Conservation (phyloP, 2,888 invertebrate genomes). For the Gastrophysa polygoni region DNA sequence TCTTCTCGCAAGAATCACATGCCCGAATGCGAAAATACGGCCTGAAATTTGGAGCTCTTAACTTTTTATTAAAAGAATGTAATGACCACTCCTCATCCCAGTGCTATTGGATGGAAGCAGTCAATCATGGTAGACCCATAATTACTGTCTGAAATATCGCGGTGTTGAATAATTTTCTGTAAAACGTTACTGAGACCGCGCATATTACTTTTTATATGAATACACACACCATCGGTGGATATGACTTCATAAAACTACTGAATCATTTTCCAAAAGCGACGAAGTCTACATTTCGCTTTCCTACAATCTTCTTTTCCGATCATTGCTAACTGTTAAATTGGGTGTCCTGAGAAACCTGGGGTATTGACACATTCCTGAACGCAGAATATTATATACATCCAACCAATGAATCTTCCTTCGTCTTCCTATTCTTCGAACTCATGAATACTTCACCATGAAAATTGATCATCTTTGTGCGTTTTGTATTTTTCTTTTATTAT, state of each 20-base stretch:
- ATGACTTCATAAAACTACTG: conserved; percentile 25
- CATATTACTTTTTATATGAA: conserved; percentile 29
- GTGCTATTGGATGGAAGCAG: conserved; percentile 46
- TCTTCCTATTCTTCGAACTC: too few species aligned
- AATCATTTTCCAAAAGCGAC: too few species aligned
- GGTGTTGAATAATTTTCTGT: conserved; percentile 33
- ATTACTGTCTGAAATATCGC: conserved; percentile 43
- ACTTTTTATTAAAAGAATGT: conserved; percentile 45
- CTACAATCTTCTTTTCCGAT: too few species aligned
- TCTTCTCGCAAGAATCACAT: conserved; percentile 38
- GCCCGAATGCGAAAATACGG: conserved; percentile 40
- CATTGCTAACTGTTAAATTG: too few species aligned
- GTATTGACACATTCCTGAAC: too few species aligned
- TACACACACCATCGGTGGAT: conserved; percentile 24
- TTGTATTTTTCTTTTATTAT: too few species aligned
- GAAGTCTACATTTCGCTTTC: too few species aligned
- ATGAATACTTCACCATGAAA: too few species aligned
- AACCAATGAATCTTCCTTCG: too few species aligned
- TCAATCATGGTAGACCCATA: conserved; percentile 49
- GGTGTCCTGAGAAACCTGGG: too few species aligned
- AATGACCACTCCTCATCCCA: conserved; percentile 51
- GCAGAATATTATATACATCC: too few species aligned
- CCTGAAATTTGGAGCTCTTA: conserved; percentile 44
- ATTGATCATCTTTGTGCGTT: too few species aligned
- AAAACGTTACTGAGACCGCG: conserved; percentile 30